These are phyloP conservation scores for Emydocephalus ijimae DNA, from an alignment of 2,113 vertebrate species.

Conservation along the genomic window DNA sequence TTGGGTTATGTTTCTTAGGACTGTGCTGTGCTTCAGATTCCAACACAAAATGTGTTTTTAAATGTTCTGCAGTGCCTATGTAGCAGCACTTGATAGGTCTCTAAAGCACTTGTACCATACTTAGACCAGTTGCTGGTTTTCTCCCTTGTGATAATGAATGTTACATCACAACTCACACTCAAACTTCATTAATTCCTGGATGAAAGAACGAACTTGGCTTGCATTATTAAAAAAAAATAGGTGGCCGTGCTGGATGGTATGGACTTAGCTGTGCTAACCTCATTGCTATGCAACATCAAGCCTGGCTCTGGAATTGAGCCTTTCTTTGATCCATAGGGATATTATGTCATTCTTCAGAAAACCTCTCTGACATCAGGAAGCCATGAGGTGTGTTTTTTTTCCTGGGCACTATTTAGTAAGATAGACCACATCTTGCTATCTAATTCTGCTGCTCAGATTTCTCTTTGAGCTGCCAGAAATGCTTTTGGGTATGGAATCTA, in stretches of 20 bases:
- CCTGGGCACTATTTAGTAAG: background rate
- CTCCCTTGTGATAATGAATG: background rate
- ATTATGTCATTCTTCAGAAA: background rate
- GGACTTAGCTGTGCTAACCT: background rate
- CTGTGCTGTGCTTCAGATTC: background rate
- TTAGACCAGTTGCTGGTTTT: background rate
- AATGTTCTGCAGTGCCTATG: background rate
- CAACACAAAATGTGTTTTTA: background rate
- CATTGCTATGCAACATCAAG: background rate
- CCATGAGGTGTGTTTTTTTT: background rate
- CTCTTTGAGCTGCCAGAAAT: background rate
- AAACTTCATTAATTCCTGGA: background rate
- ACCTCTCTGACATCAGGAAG: background rate
- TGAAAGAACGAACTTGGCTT: background rate
- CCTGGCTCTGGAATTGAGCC: background rate
- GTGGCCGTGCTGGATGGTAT: background rate
- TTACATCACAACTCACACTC: background rate
- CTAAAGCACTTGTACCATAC: background rate
- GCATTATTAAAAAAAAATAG: background rate
- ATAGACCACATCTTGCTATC: background rate
- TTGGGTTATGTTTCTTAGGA: background rate
- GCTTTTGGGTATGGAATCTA: background rate
- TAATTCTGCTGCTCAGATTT: background rate
- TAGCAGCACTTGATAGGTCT: background rate
- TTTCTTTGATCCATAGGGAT: background rate